Base-by-base conservation (phyloP, 2,113 vertebrate genomes). In the Astatoreochromis straeleni region DNA sequence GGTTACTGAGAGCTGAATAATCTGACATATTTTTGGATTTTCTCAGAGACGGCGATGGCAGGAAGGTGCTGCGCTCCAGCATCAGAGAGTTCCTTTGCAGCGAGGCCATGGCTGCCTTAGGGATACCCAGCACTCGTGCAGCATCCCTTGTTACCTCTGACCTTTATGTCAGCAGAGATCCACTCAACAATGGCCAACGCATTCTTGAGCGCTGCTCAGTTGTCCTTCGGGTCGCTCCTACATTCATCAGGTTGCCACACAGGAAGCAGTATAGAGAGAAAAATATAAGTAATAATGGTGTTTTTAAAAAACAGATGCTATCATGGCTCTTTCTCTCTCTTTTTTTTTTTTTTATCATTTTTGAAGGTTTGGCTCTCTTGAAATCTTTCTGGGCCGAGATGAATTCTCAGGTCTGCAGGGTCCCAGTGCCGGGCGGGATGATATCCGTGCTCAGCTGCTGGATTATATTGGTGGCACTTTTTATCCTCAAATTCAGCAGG, bases 41-140 rank as follows among this genome's bases (percentile, higher is more conserved):
- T 31, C 47, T 19, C 93, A 98, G 98, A 8, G 97, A 97, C 38
- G 97, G 97, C 0, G 98, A 98, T 3, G 98, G 98, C 2, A 96
- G 97, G 75, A 98, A 98, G 6, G 97, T 98, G 2, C 94, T 98
- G 88, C 96, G 97, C 12, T 98, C 97, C 0, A 98, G 97, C 93
- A 96, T 98, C 81, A 96, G 97, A 10, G 98, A 98, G 95, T 98
- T 98, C 94, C 96, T 98, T 87, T 98, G 97, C 94, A 98, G 98
- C 0, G 98, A 98, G 90, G 97, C 97, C 7, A 97, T 98, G 97
- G 97, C 96, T 12, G 97, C 97, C 87, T 95, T 98, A 17, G 97
- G 97, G 1, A 90, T 98, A 42, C 97, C 97, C 19, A 98, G 96
- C 17, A 98, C 97, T 0, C 96, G 97, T 13, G 98, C 97, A 0